Percentiles rank a stretch among this genome's conserved stretches.
Evolutionary conservation across 1,140 invertebrate genomes (phyloP).

Genomic region (Acromyrmex echinatior): DNA sequence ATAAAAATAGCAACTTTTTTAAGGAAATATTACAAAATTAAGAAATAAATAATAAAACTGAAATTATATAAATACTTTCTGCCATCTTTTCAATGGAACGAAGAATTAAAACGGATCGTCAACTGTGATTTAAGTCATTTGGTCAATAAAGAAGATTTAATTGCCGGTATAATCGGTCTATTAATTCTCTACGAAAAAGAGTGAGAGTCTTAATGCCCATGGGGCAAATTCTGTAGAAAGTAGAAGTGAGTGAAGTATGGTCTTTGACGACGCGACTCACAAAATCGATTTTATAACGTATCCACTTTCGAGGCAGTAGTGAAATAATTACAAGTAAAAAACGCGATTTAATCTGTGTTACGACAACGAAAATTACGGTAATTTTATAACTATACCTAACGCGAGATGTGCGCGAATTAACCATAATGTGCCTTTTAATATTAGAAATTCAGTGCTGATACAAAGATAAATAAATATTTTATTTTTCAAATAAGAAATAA

Average conservation of each 20-base stretch:
- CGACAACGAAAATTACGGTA: neutral
- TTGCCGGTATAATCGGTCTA: slow-evolving; percentile 24
- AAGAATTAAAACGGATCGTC: neutral
- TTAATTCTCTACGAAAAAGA: slow-evolving; percentile 67
- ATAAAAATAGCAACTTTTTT: neutral
- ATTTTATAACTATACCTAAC: neutral
- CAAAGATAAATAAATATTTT: neutral
- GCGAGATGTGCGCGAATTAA: neutral
- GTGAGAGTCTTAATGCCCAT: slow-evolving; percentile 69
- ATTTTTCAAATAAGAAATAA: neutral
- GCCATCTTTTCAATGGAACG: neutral
- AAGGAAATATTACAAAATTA: neutral
- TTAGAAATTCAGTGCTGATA: neutral
- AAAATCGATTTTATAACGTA: slow-evolving; percentile 69
- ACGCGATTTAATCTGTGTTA: neutral
- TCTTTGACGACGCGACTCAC: slow-evolving; percentile 72
- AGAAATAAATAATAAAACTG: neutral
- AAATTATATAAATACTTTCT: neutral
- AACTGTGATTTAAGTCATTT: neutral
- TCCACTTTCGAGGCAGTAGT: slow-evolving; percentile 36
- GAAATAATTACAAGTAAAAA: slow-evolving; percentile 42
- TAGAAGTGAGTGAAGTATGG: slow-evolving; percentile 79
- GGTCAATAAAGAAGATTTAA: slow-evolving; percentile 50
- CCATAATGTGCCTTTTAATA: neutral
- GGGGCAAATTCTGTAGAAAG: slow-evolving; percentile 81